These are phyloP conservation scores for Thalassaphorura encarpata DNA, from an alignment of 1,140 invertebrate species.

Conservation along the genomic window DNA sequence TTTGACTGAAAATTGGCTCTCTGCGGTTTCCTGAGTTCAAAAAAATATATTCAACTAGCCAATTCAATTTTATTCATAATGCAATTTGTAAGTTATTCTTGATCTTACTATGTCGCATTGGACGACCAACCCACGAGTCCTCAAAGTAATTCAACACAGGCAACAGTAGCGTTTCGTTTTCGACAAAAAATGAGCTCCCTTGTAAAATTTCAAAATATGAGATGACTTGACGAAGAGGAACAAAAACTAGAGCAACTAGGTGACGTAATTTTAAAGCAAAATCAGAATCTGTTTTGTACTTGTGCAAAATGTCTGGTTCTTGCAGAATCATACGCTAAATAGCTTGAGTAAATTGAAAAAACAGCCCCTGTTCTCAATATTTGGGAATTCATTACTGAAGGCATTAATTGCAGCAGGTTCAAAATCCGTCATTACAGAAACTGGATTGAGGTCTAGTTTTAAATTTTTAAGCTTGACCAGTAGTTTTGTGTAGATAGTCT, in stretches of 20 bases:
- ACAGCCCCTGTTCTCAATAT: not conserved
- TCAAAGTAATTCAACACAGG: not conserved
- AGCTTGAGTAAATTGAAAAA: constrained; percentile 18
- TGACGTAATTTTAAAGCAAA: not conserved
- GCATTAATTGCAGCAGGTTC: constrained; percentile 7
- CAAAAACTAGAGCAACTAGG: not conserved
- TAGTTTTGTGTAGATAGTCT: not conserved
- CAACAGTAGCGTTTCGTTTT: not conserved
- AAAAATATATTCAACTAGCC: no score
- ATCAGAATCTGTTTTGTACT: not conserved
- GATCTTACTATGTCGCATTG: no score
- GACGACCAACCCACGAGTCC: not conserved
- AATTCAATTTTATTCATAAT: no score
- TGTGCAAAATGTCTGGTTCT: not conserved
- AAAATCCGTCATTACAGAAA: constrained; percentile 8
- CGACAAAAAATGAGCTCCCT: not conserved
- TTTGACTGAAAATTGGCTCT: no score
- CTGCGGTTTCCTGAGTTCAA: no score
- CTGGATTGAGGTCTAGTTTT: not conserved
- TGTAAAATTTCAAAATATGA: not conserved
- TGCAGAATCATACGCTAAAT: constrained; percentile 6
- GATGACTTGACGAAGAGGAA: not conserved
- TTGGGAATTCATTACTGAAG: not conserved
- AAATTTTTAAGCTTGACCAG: not conserved
- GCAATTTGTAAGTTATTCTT: no score